Conservation (phyloP, 2,797 vertebrate species). For the Agapornis canus region DNA sequence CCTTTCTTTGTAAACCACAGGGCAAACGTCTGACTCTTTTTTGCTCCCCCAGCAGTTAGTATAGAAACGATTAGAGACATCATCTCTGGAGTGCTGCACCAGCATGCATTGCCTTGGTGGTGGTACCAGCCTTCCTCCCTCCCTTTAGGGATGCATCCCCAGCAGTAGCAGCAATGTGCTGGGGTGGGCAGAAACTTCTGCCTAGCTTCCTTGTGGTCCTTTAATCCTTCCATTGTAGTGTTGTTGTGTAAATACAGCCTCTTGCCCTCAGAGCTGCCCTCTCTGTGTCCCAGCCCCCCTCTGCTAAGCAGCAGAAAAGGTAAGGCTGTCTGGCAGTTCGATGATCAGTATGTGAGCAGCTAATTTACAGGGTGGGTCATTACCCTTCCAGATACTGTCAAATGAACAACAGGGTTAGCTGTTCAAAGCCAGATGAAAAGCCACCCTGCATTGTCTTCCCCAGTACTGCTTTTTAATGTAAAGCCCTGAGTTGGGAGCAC, state of each 20-base stretch:
- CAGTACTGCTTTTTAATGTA: constrained; percentile 34
- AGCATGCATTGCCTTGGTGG: not conserved
- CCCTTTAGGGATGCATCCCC: not conserved
- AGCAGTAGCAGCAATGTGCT: not conserved
- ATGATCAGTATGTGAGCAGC: not conserved
- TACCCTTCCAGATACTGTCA: constrained; percentile 15
- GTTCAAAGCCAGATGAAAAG: constrained; percentile 42
- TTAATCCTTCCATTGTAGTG: not conserved
- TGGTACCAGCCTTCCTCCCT: not conserved
- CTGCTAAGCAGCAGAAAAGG: not conserved
- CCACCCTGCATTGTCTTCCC: not conserved
- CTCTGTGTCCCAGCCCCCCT: not conserved
- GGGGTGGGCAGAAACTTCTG: not conserved
- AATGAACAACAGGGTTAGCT: constrained; percentile 40
- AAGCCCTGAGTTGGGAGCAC: not conserved
- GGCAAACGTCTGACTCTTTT: not conserved
- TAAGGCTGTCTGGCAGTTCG: not conserved
- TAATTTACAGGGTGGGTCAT: constrained; percentile 39
- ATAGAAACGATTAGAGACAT: accelerated
- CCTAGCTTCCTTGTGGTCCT: not conserved
- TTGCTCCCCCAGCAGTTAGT: not conserved
- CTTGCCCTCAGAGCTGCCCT: not conserved
- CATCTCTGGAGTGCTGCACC: not conserved
- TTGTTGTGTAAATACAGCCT: not conserved
- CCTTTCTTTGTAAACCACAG: not conserved